Evolutionary conservation across 2,113 vertebrate species (phyloP).

Genomic region (Phylloscopus trochilus): DNA sequence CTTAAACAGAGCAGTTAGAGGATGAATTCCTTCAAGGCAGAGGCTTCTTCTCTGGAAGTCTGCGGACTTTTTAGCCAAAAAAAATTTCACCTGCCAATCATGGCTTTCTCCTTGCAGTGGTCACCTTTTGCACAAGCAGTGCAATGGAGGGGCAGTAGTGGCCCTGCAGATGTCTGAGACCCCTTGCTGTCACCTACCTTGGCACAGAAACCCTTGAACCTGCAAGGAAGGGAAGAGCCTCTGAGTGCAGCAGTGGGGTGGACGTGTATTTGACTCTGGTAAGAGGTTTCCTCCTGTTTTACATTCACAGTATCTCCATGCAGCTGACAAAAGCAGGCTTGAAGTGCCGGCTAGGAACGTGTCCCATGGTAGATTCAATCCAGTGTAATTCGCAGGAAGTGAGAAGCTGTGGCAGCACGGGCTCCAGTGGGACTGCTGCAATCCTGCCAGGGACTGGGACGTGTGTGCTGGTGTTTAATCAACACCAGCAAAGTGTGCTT

Average conservation of each 20-base stretch:
- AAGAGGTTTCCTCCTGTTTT: neutral
- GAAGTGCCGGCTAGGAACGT: fast-evolving
- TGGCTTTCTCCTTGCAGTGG: neutral
- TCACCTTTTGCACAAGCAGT: neutral
- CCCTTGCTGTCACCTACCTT: neutral
- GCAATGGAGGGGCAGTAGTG: neutral
- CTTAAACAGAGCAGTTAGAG: neutral
- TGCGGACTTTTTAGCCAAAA: fast-evolving
- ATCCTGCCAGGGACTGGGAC: neutral
- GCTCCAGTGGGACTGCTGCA: neutral
- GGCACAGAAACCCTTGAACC: neutral
- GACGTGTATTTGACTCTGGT: neutral
- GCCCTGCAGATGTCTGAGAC: neutral
- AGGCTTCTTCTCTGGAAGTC: neutral
- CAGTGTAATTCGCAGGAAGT: neutral
- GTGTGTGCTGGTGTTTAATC: neutral
- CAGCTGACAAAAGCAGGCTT: neutral
- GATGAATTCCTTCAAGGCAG: neutral
- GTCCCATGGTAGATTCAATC: neutral
- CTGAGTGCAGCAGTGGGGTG: neutral
- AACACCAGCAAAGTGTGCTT: neutral
- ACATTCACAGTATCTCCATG: neutral
- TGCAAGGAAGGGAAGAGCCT: neutral
- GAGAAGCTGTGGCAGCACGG: neutral
- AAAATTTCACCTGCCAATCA: neutral